A percentile compares a stretch with the other conserved stretches of the same genome.
These are phyloP conservation scores for Andrena flavipes DNA, from an alignment of 2,888 invertebrate genomes.

Conservation along the genomic window DNA sequence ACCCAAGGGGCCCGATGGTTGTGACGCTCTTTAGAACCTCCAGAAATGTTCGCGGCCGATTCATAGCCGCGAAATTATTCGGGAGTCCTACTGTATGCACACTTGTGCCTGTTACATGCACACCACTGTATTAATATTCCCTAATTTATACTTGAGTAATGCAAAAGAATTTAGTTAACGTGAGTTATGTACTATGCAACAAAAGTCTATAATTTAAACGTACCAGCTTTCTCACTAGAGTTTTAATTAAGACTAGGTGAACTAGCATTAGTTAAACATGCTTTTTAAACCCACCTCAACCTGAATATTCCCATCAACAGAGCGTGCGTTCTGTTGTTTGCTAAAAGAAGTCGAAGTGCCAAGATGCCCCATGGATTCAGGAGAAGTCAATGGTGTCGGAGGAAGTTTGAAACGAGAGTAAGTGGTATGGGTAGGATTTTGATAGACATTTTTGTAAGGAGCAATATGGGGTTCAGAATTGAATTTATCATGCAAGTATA, in stretches of 20 bases:
- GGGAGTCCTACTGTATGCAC: conserved; percentile 6
- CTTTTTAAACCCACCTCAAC: conserved; percentile 82
- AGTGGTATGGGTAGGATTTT: conserved; percentile 56
- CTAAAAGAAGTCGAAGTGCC: conserved; percentile 76
- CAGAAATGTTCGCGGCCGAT: too few relatives aligned
- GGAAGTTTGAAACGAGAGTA: conserved; percentile 79
- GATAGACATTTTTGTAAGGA: conserved; percentile 58
- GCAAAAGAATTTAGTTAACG: conserved; percentile 11
- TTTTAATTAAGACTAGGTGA: conserved; percentile 15
- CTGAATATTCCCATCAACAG: conserved; percentile 80
- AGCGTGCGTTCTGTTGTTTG: conserved; percentile 83
- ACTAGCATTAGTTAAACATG: conserved; percentile 71
- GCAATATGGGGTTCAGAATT: conserved; percentile 56
- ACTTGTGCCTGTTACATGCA: conserved; percentile 13
- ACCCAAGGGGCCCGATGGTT: too few relatives aligned
- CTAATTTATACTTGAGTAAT: conserved; percentile 17
- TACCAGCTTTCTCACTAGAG: conserved; percentile 32
- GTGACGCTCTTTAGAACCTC: too few relatives aligned
- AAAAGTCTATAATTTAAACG: conserved; percentile 15
- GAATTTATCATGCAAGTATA: conserved; percentile 68
- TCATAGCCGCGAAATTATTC: too few relatives aligned
- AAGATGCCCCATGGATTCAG: conserved; percentile 74
- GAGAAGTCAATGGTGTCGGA: conserved; percentile 81
- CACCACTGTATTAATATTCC: background rate
- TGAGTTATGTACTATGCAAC: background rate